These are phyloP conservation scores for Hycleus cichorii DNA, from an alignment of 1,140 invertebrate genomes.

Conservation along the genomic window DNA sequence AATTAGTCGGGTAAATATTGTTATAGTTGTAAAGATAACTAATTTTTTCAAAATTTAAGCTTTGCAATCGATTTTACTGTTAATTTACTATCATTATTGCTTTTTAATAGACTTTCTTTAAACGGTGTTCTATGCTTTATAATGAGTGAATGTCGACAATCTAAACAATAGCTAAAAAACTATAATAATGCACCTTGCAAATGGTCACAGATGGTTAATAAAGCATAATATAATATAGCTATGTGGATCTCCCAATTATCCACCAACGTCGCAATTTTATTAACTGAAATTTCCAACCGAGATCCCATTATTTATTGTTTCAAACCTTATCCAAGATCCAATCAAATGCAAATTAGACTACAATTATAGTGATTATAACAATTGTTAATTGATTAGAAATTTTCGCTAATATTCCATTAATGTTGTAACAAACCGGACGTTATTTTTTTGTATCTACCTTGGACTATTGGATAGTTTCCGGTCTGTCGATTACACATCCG, in stretches of 20 bases:
- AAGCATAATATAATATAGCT: constrained; percentile 14
- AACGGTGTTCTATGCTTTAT: neutral
- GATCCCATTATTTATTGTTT: neutral
- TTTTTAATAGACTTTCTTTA: too few species aligned
- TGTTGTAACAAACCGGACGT: too few species aligned
- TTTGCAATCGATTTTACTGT: neutral
- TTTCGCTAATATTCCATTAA: too few species aligned
- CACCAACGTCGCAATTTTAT: neutral
- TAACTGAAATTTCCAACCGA: neutral
- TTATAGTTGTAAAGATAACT: neutral
- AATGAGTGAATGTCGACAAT: constrained; percentile 3
- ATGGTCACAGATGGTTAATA: constrained; percentile 18
- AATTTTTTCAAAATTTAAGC: neutral
- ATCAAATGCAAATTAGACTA: too few species aligned
- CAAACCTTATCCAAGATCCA: neutral
- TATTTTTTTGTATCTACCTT: too few species aligned
- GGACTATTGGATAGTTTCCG: neutral
- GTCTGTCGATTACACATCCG: neutral
- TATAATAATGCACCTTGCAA: constrained; percentile 15
- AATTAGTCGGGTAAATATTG: neutral
- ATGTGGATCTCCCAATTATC: neutral
- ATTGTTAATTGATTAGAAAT: too few species aligned
- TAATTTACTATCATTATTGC: neutral
- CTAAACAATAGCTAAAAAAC: constrained; percentile 6
- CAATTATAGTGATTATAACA: too few species aligned